Conservation (phyloP, 2,113 vertebrate species). For the Odocoileus virginianus region DNA sequence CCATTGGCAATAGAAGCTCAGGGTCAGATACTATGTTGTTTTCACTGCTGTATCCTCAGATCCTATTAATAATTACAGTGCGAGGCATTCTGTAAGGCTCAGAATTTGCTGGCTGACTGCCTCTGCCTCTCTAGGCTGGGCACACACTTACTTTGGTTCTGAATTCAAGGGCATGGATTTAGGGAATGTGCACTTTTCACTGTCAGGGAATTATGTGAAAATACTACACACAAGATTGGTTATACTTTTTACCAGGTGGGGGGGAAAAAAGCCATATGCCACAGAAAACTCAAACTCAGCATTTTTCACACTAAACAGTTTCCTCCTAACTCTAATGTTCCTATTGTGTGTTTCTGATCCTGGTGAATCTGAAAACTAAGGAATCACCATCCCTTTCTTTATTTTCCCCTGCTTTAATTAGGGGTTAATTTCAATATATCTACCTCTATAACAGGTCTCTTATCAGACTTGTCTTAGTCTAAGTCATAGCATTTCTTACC, state of each 20-base stretch:
- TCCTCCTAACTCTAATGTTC: background rate
- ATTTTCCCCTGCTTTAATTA: background rate
- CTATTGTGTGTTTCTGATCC: background rate
- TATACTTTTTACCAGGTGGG: background rate
- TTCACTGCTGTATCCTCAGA: background rate
- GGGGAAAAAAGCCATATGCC: accelerated
- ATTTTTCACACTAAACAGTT: background rate
- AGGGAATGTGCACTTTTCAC: background rate
- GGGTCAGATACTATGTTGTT: background rate
- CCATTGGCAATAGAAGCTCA: background rate
- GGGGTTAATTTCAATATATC: background rate
- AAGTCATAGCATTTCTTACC: background rate
- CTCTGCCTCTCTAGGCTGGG: background rate
- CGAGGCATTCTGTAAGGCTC: background rate
- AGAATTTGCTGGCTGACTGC: background rate
- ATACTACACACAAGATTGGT: background rate
- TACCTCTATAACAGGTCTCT: background rate
- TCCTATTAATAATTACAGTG: background rate
- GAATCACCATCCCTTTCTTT: background rate
- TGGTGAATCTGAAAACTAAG: background rate
- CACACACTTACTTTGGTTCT: background rate
- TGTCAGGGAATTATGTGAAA: background rate
- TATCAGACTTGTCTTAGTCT: background rate
- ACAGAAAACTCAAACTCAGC: background rate
- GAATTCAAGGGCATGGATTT: background rate